A percentile compares a stretch with the other conserved stretches of the same genome.
These are phyloP conservation scores for Oryctes rhinoceros DNA, from an alignment of 1,140 invertebrate genomes.

Conservation along the genomic window DNA sequence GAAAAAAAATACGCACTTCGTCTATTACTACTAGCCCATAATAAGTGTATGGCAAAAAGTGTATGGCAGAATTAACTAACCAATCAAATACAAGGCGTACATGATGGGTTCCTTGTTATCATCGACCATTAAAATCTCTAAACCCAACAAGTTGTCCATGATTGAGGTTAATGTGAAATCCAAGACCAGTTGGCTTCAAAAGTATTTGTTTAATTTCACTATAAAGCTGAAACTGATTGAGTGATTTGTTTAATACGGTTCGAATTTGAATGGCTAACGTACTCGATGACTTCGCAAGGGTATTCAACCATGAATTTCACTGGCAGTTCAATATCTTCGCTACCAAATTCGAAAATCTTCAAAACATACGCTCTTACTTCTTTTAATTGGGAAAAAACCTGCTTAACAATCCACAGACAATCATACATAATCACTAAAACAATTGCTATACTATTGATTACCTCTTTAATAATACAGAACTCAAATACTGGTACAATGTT, in stretches of 20 bases:
- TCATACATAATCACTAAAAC: constrained; percentile 48
- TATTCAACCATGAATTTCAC: constrained; percentile 48
- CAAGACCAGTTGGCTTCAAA: constrained; percentile 53
- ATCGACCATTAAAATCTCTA: constrained; percentile 54
- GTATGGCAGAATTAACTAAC: constrained; percentile 52
- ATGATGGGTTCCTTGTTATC: constrained; percentile 52
- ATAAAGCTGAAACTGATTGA: constrained; percentile 49
- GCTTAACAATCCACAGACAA: constrained; percentile 52
- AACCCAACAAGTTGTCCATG: constrained; percentile 53
- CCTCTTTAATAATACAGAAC: neutral
- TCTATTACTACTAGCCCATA: constrained; percentile 53
- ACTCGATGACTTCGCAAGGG: constrained; percentile 51
- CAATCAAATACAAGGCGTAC: constrained; percentile 52
- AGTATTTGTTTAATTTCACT: constrained; percentile 49
- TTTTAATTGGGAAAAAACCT: constrained; percentile 49
- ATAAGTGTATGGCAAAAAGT: constrained; percentile 51
- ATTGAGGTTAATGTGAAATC: constrained; percentile 54
- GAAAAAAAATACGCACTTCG: constrained; percentile 45
- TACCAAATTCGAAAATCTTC: constrained; percentile 26
- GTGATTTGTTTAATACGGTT: no score
- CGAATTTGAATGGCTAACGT: constrained; percentile 27
- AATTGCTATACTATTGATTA: neutral
- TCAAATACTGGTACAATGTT: constrained; percentile 18
- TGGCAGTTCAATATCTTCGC: constrained; percentile 37
- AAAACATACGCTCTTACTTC: constrained; percentile 43